Evolutionary conservation across 2,113 vertebrate genomes (phyloP), one percentile per base, ranked within the genome.

Genomic region (Vicugna pacos): DNA sequence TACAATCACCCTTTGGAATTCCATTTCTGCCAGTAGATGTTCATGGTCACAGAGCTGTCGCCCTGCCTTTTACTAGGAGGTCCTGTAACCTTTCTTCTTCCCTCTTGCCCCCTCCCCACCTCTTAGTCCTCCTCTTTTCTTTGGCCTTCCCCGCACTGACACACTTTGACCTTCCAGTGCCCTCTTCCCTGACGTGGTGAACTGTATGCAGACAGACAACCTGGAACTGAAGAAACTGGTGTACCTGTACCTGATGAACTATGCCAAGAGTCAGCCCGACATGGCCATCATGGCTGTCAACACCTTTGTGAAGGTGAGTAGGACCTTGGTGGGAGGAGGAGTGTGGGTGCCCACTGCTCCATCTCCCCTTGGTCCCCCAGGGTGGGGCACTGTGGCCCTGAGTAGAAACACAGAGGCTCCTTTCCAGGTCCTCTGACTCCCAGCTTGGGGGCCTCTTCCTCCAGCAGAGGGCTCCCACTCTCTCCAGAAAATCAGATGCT

Each of bases 251-350:
- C 98, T 99, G 98, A 99, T 99, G 99, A 99, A 99, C 98, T 99
- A 99, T 0, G 99, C 99, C 98, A 99, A 99, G 98, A 99, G 99
- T 97, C 99, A 99, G 98, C 99, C 99, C 0, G 99, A 99, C 98
- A 99, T 99, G 99, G 99, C 99, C 94, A 99, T 99, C 95, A 99
- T 99, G 99, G 99, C 99, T 2, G 99, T 99, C 85, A 99, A 99
- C 99, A 99, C 99, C 72, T 99, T 99, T 8, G 99, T 99, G 60
- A 99, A 99, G 99, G 99, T 99, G 97, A 97, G 95, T 4, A 5
- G 30, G 20, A 7, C 52, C 60, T 38, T 15, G 20, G n/a, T 35
- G 35, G 22, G 30, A 64, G 20, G 11, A 14, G 54, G 38, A 26
- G 10, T 0, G 0, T 35, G 1, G 13, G 3, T 85, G 62, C 64